Evolutionary conservation across 2,113 vertebrate species (phyloP).

Genomic region (Calypte anna): DNA sequence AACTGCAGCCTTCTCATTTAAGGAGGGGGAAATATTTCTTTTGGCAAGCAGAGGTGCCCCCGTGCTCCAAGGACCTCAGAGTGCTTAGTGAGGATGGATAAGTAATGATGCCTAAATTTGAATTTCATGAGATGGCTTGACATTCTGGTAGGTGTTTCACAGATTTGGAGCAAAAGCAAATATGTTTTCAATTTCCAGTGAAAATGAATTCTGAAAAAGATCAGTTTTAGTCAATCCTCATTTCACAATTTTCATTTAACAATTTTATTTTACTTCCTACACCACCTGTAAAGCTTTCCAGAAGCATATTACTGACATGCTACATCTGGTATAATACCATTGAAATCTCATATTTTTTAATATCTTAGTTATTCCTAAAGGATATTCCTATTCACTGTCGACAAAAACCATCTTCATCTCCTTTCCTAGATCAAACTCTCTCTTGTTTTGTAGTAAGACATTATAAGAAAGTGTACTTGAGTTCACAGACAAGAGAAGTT

Average conservation of each 20-base stretch:
- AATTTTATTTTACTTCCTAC: constrained; percentile 9
- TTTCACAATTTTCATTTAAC: constrained; percentile 18
- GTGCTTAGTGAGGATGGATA: neutral
- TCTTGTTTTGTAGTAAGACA: neutral
- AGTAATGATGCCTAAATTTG: constrained; percentile 29
- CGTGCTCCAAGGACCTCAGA: constrained; percentile 18
- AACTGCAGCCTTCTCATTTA: neutral
- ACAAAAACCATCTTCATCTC: neutral
- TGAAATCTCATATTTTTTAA: constrained; percentile 16
- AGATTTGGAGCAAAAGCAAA: neutral
- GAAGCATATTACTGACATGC: neutral
- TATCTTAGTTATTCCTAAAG: neutral
- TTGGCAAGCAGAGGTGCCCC: neutral
- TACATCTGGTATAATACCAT: neutral
- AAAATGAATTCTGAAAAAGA: constrained; percentile 22
- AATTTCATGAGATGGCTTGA: constrained; percentile 31
- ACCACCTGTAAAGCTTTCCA: neutral
- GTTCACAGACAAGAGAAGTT: neutral
- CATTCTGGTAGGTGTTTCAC: neutral
- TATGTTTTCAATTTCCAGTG: constrained; percentile 10
- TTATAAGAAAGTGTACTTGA: neutral
- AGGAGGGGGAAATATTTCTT: constrained; percentile 10
- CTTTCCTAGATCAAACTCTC: neutral
- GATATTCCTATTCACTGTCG: neutral
- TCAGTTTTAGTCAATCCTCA: neutral